Evolutionary conservation across 1,140 invertebrate genomes (phyloP).

Genomic region (Asbolus verrucosus): DNA sequence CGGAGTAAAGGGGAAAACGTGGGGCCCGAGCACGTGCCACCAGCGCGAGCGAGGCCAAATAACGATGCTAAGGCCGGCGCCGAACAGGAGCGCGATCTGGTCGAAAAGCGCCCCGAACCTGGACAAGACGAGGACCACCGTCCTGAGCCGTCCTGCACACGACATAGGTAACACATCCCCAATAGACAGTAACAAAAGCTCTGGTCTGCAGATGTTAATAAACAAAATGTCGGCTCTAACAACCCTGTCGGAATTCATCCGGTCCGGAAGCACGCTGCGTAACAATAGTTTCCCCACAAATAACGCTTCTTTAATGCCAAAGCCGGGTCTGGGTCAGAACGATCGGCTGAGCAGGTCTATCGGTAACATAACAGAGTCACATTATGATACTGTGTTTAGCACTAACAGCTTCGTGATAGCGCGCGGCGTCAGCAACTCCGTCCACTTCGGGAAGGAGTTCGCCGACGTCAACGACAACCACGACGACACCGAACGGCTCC

Average conservation of each 20-base stretch:
- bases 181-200: conserved; percentile 58
- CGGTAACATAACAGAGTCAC: conserved; percentile 62
- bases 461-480: conserved; percentile 40
- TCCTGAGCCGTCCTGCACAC: conserved; percentile 67
- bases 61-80: conserved; percentile 65
- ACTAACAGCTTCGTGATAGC: conserved; percentile 64
- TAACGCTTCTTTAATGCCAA: conserved; percentile 56
- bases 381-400: conserved; percentile 66
- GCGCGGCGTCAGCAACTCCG: conserved; percentile 55
- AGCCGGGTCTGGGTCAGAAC: conserved; percentile 55
- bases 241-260: conserved; percentile 55
- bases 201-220: conserved; percentile 59
- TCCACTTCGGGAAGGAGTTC: conserved; percentile 51
- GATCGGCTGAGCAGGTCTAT: conserved; percentile 62
- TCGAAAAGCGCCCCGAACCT: conserved; percentile 82
- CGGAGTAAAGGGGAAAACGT: conserved; percentile 96
- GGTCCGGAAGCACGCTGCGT: conserved; percentile 54
- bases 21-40: conserved; percentile 94
- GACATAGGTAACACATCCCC: conserved; percentile 72
- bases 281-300: conserved; percentile 62
- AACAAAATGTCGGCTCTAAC: conserved; percentile 60
- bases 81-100: conserved; percentile 64
- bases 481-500: conserved; percentile 53
- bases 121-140: conserved; percentile 76
- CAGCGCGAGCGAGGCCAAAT: conserved; percentile 87